These are phyloP conservation scores for Balaenoptera acutorostrata DNA, from an alignment of 2,113 vertebrate genomes.

Conservation along the genomic window DNA sequence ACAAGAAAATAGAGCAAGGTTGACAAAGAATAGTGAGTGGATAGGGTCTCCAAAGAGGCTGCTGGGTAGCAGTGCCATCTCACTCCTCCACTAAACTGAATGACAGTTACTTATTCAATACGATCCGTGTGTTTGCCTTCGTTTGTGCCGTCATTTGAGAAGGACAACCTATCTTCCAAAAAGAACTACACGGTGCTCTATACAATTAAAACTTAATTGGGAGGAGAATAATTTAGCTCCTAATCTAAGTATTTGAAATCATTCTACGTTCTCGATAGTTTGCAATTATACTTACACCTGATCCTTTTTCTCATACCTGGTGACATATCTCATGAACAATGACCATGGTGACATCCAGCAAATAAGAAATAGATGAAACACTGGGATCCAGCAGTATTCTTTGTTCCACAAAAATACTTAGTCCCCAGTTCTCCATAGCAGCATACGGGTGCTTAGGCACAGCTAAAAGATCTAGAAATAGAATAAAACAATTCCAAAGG, in stretches of 20 bases:
- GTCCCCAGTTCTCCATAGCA: constrained; percentile 95
- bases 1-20: constrained; percentile 17
- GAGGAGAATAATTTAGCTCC: neutral
- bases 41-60: neutral
- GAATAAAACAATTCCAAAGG: constrained; percentile 76
- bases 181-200: neutral
- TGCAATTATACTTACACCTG: constrained; percentile 52
- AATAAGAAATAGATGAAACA: constrained; percentile 90
- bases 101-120: neutral
- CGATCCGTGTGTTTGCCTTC: neutral
- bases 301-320: constrained; percentile 83
- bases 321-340: constrained; percentile 91
- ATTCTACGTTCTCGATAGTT: neutral
- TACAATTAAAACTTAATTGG: constrained; percentile 36
- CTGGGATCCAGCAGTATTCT: constrained; percentile 91
- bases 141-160: neutral
- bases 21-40: constrained; percentile 11
- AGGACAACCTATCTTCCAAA: neutral
- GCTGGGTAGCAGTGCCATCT: neutral
- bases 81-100: neutral
- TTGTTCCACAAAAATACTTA: constrained; percentile 93
- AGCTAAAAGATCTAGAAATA: constrained; percentile 90
- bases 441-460: constrained; percentile 93
- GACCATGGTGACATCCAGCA: constrained; percentile 93
- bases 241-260: neutral